Conservation (phyloP, 2,888 invertebrate genomes). For the Amphipyra tragopoginis region DNA sequence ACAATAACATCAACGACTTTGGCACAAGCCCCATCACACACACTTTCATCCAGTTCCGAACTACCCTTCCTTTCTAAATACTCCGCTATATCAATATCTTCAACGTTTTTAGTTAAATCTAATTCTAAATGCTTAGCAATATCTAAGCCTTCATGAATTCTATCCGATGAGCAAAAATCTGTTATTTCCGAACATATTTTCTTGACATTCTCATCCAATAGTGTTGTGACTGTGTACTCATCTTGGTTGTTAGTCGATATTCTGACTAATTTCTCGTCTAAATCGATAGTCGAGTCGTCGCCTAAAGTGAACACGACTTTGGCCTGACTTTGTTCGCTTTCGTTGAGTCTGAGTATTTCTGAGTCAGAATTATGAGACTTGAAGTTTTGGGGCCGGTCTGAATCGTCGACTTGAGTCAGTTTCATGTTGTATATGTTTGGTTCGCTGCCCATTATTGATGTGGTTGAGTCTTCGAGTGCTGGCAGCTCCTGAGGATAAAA, state of each 20-base stretch:
- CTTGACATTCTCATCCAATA: slow-evolving; percentile 75
- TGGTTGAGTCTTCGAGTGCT: slow-evolving; percentile 78
- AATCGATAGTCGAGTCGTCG: slow-evolving; percentile 62
- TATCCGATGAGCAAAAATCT: slow-evolving; percentile 71
- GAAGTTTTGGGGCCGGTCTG: slow-evolving; percentile 57
- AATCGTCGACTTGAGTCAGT: slow-evolving; percentile 60
- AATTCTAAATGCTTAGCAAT: slow-evolving; percentile 68
- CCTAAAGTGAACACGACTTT: slow-evolving; percentile 83
- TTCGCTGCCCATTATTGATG: slow-evolving; percentile 87
- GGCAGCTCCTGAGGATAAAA: slow-evolving; percentile 74
- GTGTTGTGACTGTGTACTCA: slow-evolving; percentile 56
- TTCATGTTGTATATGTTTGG: slow-evolving; percentile 85
- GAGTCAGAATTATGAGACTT: slow-evolving; percentile 82
- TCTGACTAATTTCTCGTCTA: slow-evolving; percentile 73
- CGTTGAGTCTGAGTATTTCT: slow-evolving; percentile 73
- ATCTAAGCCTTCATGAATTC: slow-evolving; percentile 70
- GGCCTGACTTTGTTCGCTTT: slow-evolving; percentile 51
- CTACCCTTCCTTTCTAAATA: slow-evolving; percentile 64
- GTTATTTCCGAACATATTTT: slow-evolving; percentile 81
- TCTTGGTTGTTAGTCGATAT: slow-evolving; percentile 83
- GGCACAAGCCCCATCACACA: slow-evolving; percentile 74
- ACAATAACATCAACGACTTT: slow-evolving; percentile 82
- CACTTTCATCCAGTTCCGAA: slow-evolving; percentile 62
- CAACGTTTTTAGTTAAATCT: slow-evolving; percentile 25
- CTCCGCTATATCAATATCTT: slow-evolving; percentile 55